Percentiles rank a stretch among this genome's conserved stretches.
These are phyloP conservation scores for Cottus gobio DNA, from an alignment of 2,113 vertebrate genomes.

Conservation along the genomic window DNA sequence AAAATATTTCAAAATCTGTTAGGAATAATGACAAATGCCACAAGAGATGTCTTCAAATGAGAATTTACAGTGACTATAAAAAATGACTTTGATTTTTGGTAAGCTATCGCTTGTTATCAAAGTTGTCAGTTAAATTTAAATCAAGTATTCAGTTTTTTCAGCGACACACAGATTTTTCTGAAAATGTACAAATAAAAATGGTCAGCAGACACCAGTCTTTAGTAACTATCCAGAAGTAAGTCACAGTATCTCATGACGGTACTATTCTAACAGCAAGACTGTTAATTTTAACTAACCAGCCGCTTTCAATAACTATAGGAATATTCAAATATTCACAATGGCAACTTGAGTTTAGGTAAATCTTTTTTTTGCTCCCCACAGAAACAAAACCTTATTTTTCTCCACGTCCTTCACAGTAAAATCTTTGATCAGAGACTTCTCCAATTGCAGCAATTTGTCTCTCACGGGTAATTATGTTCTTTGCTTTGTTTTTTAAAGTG, in stretches of 20 bases:
- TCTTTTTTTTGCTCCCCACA: background rate
- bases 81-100: background rate
- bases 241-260: background rate
- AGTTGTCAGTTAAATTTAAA: background rate
- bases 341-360: background rate
- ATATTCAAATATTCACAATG: background rate
- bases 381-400: constrained; percentile 1
- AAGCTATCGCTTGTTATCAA: background rate
- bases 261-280: background rate
- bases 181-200: background rate
- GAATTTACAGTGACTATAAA: background rate
- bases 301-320: background rate
- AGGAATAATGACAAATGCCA: background rate
- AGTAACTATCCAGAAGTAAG: background rate
- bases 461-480: background rate
- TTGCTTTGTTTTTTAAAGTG: background rate
- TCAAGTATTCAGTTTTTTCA: background rate
- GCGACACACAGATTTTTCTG: background rate
- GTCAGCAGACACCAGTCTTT: background rate
- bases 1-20: background rate
- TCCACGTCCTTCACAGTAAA: background rate
- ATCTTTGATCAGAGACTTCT: constrained; percentile 8
- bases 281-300: background rate
- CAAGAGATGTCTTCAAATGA: background rate
- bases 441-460: constrained; percentile 16